Base-by-base conservation (phyloP, 1,140 invertebrate species). In the Zaprionus africanus region DNA sequence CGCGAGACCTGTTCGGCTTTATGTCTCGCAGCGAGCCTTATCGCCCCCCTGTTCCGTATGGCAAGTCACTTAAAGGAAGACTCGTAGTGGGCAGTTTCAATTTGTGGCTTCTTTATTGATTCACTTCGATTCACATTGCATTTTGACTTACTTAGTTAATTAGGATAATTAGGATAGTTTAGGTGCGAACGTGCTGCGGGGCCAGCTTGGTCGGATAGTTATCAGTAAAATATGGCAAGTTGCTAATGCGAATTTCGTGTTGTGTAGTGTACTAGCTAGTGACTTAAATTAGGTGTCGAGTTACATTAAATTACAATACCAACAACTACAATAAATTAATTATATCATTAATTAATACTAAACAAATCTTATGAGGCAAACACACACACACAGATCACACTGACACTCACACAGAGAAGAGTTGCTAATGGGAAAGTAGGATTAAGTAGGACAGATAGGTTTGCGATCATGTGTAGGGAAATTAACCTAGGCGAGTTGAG, bases 311-410 rank as follows among this genome's bases (percentile, higher is more conserved):
- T 88, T 90, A 88, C 69, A 88, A 88, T 90, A 88, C 84, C 84
- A 88, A 88, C 84, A 88, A 88, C 84, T 88, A 88, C 76, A 88
- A 88, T 88, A 88, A 88, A 88, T 88, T 88, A 88, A 81, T 81
- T 90, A 84, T 81, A 84, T 76, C 65, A 90, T 88, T 81, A 88
- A 79, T 88, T 81, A 54, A 79, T 17, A 81, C 83, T 83, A 88
- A 80, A 81, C 79, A 90, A 88, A 90, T 84, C 78, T 78, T 62
- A 68, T 83, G 73, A 83, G 66, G 65, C 64, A 68, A 59, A 75
- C 56, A 62, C 67, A 85, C 67, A 54, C 19, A 78, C 22, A 51
- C 57, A 53, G 3, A 46, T 19, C n/a, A 34, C 56, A 53, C 5
- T 36, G 17, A 51, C 43, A 58, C 13, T 28, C 54, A 67, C 36